Base-by-base conservation (phyloP, 2,113 vertebrate genomes). In the Pungitius pungitius region DNA sequence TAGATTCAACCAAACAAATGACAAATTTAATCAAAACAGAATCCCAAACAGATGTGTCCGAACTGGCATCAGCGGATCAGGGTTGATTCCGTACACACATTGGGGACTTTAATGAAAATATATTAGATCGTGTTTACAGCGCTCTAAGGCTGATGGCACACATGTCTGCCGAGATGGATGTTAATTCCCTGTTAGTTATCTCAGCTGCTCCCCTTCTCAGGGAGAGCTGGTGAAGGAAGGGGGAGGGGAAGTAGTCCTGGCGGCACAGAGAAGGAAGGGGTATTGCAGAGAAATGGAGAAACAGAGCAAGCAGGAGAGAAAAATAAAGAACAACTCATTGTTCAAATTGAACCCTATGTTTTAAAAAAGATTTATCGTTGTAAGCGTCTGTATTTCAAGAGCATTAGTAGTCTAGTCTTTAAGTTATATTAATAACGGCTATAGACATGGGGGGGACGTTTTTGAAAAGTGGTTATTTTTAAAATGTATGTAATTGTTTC, bases 201-300 rank as follows among this genome's bases (percentile, higher is more conserved):
- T 91, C 91, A 91, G 89, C 91, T 92, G 90, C 87, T 89, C 77
- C 87, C 85, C 82, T 79, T 86, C 81, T 75, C 64, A 4, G 61
- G 35, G 55, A 78, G 73, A 20, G 59, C 62, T 74, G 37, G 62
- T 61, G 70, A 74, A 75, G 72, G 43, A 71, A 83, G 80, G 65
- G 84, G 81, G 85, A 55, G 51, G 60, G 74, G 51, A 67, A 45
- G 47, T 37, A 51, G 60, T 4, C 27, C 60, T 73, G 74, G 15
- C 72, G 78, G 72, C 75, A 81, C 0, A 56, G 47, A 73, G 33
- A 37, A 69, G 24, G n/a, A 33, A 54, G 33, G 77, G 35, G 33
- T 60, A 8, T 47, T 71, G 11, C n/a, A 15, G n/a, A 27, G 37
- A 56, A 49, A 75, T 8, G 13, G 33, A 22, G 4, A 59, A 3